These are phyloP conservation scores for Sapajus apella DNA, from an alignment of 2,113 vertebrate species.

Conservation along the genomic window DNA sequence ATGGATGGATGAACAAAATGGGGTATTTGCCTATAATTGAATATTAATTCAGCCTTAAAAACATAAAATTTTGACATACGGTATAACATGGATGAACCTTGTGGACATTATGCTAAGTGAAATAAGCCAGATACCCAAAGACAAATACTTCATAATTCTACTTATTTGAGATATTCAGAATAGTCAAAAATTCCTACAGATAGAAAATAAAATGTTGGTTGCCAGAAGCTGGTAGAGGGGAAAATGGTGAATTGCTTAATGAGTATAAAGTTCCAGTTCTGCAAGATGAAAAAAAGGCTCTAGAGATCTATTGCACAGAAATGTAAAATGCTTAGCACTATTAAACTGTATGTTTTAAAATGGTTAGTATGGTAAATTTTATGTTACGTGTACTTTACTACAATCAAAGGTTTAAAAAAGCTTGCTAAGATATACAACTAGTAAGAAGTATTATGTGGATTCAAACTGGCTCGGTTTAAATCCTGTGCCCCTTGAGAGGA, in stretches of 20 bases:
- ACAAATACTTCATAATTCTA: not conserved
- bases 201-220: not conserved
- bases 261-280: not conserved
- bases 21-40: too few species aligned
- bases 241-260: not conserved
- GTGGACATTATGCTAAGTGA: not conserved
- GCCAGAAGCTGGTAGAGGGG: not conserved
- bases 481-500: not conserved
- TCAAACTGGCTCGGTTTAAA: not conserved
- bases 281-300: not conserved
- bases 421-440: not conserved
- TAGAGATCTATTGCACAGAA: not conserved
- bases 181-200: not conserved
- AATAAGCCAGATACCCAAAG: not conserved
- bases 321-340: not conserved
- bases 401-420: not conserved
- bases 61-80: not conserved
- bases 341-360: not conserved
- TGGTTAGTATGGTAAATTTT: not conserved
- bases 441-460: not conserved
- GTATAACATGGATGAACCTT: not conserved
- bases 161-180: not conserved
- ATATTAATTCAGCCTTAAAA: not conserved
- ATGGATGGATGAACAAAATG: not conserved
- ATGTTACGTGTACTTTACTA: not conserved